Percentiles rank a stretch among this genome's conserved stretches.
Evolutionary conservation across 2,888 invertebrate species (phyloP).

Genomic region (Odiellus spinosus): DNA sequence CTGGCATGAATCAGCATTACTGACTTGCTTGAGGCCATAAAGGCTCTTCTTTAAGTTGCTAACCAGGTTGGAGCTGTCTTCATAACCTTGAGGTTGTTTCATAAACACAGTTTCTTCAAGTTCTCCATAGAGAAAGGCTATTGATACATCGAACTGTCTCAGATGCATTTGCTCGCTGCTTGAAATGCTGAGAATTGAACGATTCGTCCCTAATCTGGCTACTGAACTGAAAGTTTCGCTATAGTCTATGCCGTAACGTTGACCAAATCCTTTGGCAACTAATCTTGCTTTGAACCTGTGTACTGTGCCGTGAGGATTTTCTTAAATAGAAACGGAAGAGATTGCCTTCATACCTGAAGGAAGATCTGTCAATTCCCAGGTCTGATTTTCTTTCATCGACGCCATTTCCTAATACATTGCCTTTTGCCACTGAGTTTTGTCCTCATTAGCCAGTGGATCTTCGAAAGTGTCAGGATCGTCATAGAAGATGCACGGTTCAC

Average conservation of each 20-base stretch:
- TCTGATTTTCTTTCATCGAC: conserved; percentile 11
- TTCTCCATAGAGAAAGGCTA: conserved; percentile 10
- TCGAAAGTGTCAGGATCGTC: conserved; percentile 2
- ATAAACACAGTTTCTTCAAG: conserved; percentile 11
- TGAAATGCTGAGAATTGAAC: conserved; percentile 7
- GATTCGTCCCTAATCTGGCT: conserved; percentile 4
- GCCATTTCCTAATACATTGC: conserved; percentile 4
- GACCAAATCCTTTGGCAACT: conserved; percentile 15
- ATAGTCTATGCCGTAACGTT: conserved; percentile 9
- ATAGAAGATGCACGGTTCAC: conserved; percentile 6
- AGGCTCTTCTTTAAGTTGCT: conserved; percentile 9
- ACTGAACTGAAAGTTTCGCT: conserved; percentile 14
- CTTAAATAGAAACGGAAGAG: conserved; percentile 12
- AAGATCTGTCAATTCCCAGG: conserved; percentile 4
- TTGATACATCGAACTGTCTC: conserved; percentile 8
- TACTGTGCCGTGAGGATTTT: conserved; percentile 9
- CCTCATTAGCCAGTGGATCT: conserved; percentile 2
- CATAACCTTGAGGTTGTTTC: conserved; percentile 10
- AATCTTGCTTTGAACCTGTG: conserved; percentile 23
- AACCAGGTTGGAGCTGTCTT: conserved; percentile 3
- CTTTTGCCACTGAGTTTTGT: conserved; percentile 3
- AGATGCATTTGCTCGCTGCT: conserved; percentile 1
- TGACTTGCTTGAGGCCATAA: conserved; percentile 13
- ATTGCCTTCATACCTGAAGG: conserved; percentile 5
- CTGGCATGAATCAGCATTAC: conserved; percentile 7